Conservation (phyloP, 2,113 vertebrate species). For the Ondatra zibethicus region DNA sequence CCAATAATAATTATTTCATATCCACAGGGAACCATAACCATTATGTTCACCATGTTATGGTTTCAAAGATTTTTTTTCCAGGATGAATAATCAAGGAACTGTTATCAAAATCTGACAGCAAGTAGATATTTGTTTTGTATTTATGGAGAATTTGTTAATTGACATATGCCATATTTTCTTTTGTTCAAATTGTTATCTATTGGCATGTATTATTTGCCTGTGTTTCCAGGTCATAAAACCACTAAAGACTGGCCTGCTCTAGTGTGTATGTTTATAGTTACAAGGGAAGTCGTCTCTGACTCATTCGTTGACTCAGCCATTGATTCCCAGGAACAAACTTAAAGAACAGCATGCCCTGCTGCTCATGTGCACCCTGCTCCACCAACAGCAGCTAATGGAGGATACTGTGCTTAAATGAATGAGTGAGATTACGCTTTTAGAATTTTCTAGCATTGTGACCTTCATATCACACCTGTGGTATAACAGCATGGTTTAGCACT, state of each 20-base stretch:
- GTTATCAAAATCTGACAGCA: conserved; percentile 34
- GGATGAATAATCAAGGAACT: conserved; percentile 66
- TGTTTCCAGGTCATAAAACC: background rate
- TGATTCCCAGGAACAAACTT: background rate
- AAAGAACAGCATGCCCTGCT: fast-evolving
- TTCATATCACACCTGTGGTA: background rate
- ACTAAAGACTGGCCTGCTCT: background rate
- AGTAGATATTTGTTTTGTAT: conserved; percentile 4
- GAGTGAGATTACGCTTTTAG: background rate
- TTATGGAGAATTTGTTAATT: conserved; percentile 10
- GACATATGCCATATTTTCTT: background rate
- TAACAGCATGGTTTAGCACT: background rate
- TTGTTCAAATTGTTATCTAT: conserved; percentile 22
- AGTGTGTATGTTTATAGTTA: background rate
- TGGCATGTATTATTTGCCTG: background rate
- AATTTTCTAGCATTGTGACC: background rate
- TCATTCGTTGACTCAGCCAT: background rate
- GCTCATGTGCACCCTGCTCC: background rate
- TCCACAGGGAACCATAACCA: conserved; percentile 24
- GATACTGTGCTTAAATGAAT: background rate
- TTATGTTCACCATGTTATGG: conserved; percentile 51
- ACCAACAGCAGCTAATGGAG: background rate
- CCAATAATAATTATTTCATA: conserved; percentile 38
- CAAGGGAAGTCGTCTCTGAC: background rate
- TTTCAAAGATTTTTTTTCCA: conserved; percentile 56